phyloP scores from a whole-genome alignment of 2,113 vertebrate genomes.

The Corydoras sp. region DNA sequence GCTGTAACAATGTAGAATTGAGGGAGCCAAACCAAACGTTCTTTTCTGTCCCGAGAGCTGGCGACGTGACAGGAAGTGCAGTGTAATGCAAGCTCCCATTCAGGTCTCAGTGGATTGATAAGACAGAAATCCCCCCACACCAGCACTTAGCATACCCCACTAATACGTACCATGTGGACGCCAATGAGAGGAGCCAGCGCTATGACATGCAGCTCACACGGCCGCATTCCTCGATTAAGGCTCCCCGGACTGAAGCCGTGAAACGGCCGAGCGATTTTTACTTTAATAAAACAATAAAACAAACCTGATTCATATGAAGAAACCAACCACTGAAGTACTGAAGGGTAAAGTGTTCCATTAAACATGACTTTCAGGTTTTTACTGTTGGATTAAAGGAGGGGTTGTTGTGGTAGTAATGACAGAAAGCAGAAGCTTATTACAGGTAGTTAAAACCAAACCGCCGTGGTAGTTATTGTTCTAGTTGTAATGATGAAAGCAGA shows the following conservation, averaged over 20 bases:
- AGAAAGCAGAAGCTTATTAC: too few species aligned
- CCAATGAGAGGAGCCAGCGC: slow-evolving; percentile 17
- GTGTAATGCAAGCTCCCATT: slow-evolving; percentile 23
- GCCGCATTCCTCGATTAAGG: slow-evolving; percentile 15
- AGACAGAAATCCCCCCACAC: slow-evolving; percentile 33
- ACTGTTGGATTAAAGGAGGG: too few species aligned
- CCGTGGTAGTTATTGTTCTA: too few species aligned
- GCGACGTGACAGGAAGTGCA: slow-evolving; percentile 25
- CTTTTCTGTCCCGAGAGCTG: slow-evolving; percentile 10
- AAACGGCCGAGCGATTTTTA: not conserved
- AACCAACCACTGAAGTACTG: too few species aligned
- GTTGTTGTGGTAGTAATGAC: too few species aligned
- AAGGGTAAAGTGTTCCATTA: too few species aligned
- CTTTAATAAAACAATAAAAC: too few species aligned
- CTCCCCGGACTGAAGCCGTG: slow-evolving; percentile 21
- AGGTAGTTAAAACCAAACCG: too few species aligned
- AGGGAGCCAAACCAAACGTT: not conserved
- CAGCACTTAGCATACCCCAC: slow-evolving; percentile 32
- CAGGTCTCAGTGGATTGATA: slow-evolving; percentile 23
- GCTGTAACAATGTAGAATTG: too few species aligned
- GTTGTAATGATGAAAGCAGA: too few species aligned
- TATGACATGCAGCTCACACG: slow-evolving; percentile 12
- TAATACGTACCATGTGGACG: slow-evolving; percentile 43
- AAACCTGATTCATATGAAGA: too few species aligned
- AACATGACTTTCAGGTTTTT: too few species aligned